Conservation (phyloP, 2,888 invertebrate genomes). For the Scaptomyza cyrtandrae region DNA sequence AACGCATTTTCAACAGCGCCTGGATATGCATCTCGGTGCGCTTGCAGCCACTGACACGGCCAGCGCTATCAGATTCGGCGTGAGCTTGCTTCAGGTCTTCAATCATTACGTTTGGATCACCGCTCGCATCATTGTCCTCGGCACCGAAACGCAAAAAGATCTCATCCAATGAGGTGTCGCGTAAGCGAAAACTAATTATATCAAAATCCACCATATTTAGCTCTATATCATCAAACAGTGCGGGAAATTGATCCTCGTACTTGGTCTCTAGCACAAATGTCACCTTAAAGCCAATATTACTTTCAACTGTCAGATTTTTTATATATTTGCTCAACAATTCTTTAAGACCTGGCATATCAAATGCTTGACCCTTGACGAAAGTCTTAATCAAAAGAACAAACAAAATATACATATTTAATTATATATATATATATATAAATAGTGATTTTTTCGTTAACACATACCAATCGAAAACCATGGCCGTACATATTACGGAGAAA, state of each 20-base stretch:
- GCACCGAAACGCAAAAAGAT: constrained; percentile 88
- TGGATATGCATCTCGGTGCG: constrained; percentile 10
- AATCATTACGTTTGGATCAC: constrained; percentile 26
- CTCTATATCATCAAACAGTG: constrained; percentile 89
- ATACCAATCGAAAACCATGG: constrained; percentile 91
- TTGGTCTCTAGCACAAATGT: constrained; percentile 91
- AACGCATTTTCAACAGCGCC: constrained; percentile 44
- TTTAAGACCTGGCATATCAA: constrained; percentile 90
- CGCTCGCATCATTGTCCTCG: constrained; percentile 40
- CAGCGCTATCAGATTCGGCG: background rate
- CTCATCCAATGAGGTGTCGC: constrained; percentile 93
- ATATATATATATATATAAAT: too few relatives aligned
- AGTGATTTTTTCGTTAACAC: constrained; percentile 5
- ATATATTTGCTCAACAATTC: constrained; percentile 85
- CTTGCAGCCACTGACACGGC: background rate
- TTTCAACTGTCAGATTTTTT: constrained; percentile 92
- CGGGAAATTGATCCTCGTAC: constrained; percentile 88
- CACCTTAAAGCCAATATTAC: constrained; percentile 91
- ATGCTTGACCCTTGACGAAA: constrained; percentile 88
- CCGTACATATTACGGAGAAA: constrained; percentile 93
- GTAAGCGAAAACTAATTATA: constrained; percentile 91
- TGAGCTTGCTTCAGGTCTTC: constrained; percentile 29
- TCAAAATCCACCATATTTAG: constrained; percentile 86
- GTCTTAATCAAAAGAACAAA: constrained; percentile 83
- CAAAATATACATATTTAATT: too few relatives aligned